Evolutionary conservation across 2,113 vertebrate genomes (phyloP).

Genomic region (Dasypus novemcinctus): DNA sequence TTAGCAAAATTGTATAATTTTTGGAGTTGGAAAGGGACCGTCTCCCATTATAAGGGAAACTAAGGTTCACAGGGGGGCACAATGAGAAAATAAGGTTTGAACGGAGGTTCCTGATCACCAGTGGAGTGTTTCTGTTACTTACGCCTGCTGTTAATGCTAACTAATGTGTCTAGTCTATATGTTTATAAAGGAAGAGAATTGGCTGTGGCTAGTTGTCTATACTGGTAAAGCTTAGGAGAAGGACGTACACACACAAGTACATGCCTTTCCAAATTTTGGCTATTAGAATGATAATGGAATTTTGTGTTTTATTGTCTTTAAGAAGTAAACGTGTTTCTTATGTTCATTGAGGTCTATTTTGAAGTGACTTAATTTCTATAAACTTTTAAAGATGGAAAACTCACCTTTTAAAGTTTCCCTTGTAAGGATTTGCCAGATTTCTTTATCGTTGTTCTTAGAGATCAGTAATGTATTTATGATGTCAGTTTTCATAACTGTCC

Average conservation of each 20-base stretch:
- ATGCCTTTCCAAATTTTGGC: constrained; percentile 9
- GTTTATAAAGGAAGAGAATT: background rate
- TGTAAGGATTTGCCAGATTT: constrained; percentile 10
- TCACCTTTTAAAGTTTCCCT: background rate
- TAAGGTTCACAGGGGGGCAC: background rate
- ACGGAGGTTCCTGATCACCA: background rate
- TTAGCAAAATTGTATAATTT: background rate
- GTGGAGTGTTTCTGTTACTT: background rate
- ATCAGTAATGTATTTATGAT: constrained; percentile 14
- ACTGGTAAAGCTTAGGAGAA: background rate
- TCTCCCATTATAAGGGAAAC: background rate
- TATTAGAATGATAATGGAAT: background rate
- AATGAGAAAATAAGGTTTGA: background rate
- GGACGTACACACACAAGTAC: background rate
- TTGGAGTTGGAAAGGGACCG: background rate
- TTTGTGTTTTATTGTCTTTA: background rate
- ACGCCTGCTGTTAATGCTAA: background rate
- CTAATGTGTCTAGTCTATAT: background rate
- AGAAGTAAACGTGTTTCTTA: background rate
- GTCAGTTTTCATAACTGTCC: constrained; percentile 22
- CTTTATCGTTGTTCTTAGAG: constrained; percentile 1
- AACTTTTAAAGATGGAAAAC: constrained; percentile 1
- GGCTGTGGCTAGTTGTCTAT: background rate
- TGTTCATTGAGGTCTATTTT: background rate
- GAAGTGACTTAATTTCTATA: background rate